Evolutionary conservation across 2,888 invertebrate genomes (phyloP).

Genomic region (Steinernema scapterisci): DNA sequence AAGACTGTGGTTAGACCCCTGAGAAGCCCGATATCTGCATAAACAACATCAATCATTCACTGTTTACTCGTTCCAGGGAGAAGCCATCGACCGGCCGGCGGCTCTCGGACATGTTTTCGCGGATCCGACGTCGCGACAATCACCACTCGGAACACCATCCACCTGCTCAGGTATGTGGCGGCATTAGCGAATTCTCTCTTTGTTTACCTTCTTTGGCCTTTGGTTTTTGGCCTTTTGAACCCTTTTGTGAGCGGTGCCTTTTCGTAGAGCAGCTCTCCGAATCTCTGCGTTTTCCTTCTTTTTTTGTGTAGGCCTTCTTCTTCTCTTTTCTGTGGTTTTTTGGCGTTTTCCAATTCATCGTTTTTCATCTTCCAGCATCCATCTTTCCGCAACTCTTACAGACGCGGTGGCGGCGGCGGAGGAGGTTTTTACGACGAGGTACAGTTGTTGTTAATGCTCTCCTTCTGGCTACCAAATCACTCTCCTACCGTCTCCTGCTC

Average conservation of each 20-base stretch:
- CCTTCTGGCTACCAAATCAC: neutral
- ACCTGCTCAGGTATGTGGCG: slow-evolving; percentile 41
- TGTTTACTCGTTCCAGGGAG: slow-evolving; percentile 38
- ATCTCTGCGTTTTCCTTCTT: slow-evolving; percentile 26
- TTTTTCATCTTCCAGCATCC: slow-evolving; percentile 40
- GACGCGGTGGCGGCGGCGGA: slow-evolving; percentile 37
- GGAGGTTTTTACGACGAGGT: slow-evolving; percentile 40
- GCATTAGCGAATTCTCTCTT: no score
- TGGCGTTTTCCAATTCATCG: slow-evolving; percentile 39
- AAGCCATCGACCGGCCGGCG: slow-evolving; percentile 51
- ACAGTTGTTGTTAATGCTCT: slow-evolving; percentile 8
- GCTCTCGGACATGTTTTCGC: slow-evolving; percentile 63
- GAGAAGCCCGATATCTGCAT: neutral
- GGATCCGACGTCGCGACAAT: slow-evolving; percentile 50
- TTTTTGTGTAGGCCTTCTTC: slow-evolving; percentile 37
- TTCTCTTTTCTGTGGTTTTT: slow-evolving; percentile 34
- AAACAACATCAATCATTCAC: slow-evolving; percentile 17
- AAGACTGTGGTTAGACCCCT: no score
- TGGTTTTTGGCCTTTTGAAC: slow-evolving; percentile 45
- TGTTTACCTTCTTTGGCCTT: slow-evolving; percentile 40
- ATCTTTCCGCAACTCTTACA: slow-evolving; percentile 34
- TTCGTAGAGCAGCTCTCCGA: slow-evolving; percentile 18
- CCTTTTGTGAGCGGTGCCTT: slow-evolving; percentile 44
- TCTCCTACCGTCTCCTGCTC: slow-evolving; percentile 15
- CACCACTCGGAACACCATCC: slow-evolving; percentile 44